These are phyloP conservation scores for Laupala kohalensis DNA, from an alignment of 1,140 invertebrate species.

Conservation along the genomic window DNA sequence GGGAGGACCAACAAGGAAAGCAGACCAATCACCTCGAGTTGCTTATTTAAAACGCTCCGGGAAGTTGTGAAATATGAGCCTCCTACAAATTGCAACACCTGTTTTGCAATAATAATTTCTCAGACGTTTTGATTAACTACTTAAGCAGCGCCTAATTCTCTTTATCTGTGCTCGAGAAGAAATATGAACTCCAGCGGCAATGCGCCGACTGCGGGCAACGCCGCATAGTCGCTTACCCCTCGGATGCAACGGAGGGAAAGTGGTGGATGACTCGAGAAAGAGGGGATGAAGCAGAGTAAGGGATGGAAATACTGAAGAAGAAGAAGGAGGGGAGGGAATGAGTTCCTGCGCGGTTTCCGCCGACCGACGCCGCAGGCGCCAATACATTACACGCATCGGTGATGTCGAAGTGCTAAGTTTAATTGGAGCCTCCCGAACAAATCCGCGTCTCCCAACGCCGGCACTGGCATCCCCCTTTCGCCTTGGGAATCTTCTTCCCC, in stretches of 20 bases:
- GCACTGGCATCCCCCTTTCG: too few species aligned
- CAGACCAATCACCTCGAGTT: not conserved
- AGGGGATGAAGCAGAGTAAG: not conserved
- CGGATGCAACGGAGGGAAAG: too few species aligned
- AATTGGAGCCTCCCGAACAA: not conserved
- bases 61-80: not conserved
- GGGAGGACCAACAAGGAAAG: too few species aligned
- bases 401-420: not conserved
- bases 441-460: not conserved
- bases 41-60: not conserved
- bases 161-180: not conserved
- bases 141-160: not conserved
- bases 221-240: too few species aligned
- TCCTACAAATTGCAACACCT: not conserved
- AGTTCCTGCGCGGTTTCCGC: not conserved
- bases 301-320: not conserved
- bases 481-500: too few species aligned
- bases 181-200: not conserved
- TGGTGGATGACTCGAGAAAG: too few species aligned
- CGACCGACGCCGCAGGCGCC: not conserved
- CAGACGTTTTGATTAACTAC: not conserved
- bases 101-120: not conserved
- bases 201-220: not conserved
- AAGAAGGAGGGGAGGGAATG: not conserved
- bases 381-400: not conserved